phyloP scores from a whole-genome alignment of 2,888 invertebrate genomes.

The Seira musarum region DNA sequence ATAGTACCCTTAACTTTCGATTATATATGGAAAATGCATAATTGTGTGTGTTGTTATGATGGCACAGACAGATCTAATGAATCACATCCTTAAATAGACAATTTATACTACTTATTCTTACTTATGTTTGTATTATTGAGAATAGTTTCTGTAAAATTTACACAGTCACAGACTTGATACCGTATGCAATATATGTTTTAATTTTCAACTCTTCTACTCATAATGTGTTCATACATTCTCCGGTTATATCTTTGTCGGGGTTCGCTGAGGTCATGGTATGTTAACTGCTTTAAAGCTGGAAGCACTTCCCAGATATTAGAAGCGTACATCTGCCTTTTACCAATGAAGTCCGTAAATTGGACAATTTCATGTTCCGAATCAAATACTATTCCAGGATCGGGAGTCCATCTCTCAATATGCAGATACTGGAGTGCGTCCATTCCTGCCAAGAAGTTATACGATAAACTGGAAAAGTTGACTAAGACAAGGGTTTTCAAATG shows the following conservation, averaged over 20 bases:
- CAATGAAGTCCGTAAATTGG: background rate
- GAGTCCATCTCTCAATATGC: slow-evolving; percentile 25
- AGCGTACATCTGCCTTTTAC: background rate
- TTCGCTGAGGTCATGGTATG: slow-evolving; percentile 7
- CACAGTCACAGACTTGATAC: no score
- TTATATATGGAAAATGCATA: no score
- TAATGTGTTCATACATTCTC: background rate
- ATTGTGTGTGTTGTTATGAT: no score
- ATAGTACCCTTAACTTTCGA: no score
- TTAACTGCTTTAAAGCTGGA: slow-evolving; percentile 16
- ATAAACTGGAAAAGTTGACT: slow-evolving; percentile 13
- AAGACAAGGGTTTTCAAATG: slow-evolving; percentile 16
- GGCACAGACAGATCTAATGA: no score
- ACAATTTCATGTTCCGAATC: slow-evolving; percentile 4
- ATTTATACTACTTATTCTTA: no score
- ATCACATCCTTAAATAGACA: no score
- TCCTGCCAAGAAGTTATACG: slow-evolving; percentile 2
- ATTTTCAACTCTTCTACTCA: background rate
- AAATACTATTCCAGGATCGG: background rate
- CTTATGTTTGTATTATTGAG: no score
- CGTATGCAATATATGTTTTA: no score
- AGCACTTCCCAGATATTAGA: slow-evolving; percentile 13
- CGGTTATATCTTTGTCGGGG: background rate
- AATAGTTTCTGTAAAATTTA: no score
- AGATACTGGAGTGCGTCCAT: slow-evolving; percentile 25